A percentile compares a stretch with the other conserved stretches of the same genome.
Conservation (phyloP, 1,140 invertebrate species). For the Zaprionus africanus region DNA sequence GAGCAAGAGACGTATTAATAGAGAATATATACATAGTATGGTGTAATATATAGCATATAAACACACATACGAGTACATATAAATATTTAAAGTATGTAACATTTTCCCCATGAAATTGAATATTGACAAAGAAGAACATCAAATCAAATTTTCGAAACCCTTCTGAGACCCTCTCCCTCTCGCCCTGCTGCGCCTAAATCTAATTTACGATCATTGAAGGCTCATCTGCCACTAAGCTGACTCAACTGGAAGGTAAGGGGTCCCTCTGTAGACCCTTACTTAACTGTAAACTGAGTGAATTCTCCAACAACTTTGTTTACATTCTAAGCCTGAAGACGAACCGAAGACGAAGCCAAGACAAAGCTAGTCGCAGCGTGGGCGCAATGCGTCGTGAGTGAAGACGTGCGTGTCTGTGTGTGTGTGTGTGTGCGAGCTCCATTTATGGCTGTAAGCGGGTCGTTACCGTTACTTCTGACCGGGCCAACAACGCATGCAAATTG, state of each 20-base stretch:
- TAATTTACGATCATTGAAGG: not conserved
- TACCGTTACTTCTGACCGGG: conserved; percentile 38
- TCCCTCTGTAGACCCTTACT: not conserved
- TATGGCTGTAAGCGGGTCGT: conserved; percentile 30
- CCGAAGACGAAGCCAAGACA: not conserved
- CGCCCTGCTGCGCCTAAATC: not conserved
- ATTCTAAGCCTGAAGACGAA: not conserved
- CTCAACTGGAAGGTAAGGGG: not conserved
- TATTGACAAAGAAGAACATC: no score
- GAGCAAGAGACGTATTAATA: no score
- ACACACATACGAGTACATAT: no score
- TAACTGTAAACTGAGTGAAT: conserved; percentile 10
- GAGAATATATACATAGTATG: no score
- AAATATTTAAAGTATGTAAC: no score
- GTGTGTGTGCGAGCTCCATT: conserved; percentile 26
- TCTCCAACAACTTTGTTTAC: not conserved
- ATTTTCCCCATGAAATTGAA: no score
- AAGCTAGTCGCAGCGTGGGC: conserved; percentile 22
- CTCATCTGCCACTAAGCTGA: not conserved
- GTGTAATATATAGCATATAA: no score
- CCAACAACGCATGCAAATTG: conserved; percentile 65
- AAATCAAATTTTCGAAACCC: no score
- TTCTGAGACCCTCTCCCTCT: not conserved
- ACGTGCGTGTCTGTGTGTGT: not conserved
- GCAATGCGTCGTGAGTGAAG: conserved; percentile 19